These are phyloP conservation scores for Parasteatoda lunata DNA, from an alignment of 2,888 invertebrate species.

Conservation along the genomic window DNA sequence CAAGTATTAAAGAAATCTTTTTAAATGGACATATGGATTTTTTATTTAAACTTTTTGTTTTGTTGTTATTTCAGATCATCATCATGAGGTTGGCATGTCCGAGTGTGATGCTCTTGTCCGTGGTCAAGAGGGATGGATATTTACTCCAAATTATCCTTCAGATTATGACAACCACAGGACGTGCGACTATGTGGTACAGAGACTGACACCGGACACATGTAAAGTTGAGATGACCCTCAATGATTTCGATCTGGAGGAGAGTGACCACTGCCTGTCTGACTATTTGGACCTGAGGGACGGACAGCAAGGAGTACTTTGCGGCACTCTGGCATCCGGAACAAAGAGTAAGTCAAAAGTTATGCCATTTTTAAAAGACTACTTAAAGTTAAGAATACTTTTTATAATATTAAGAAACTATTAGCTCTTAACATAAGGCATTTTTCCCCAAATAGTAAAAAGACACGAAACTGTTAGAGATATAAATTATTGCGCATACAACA, in stretches of 20 bases:
- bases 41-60: no score
- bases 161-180: slow-evolving; percentile 62
- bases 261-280: slow-evolving; percentile 68
- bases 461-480: no score
- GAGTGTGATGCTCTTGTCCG: slow-evolving; percentile 66
- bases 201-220: slow-evolving; percentile 61
- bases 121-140: slow-evolving; percentile 68
- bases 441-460: no score
- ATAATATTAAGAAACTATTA: no score
- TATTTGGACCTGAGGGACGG: slow-evolving; percentile 69
- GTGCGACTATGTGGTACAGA: slow-evolving; percentile 66
- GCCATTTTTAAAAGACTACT: no score
- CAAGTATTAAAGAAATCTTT: no score
- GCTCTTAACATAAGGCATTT: no score
- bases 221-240: slow-evolving; percentile 67
- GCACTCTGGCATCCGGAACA: slow-evolving; percentile 68
- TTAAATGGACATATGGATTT: no score
- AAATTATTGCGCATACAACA: no score
- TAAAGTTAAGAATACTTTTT: no score
- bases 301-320: slow-evolving; percentile 66
- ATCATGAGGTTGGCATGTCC: slow-evolving; percentile 11
- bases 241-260: slow-evolving; percentile 70
- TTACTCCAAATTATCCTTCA: slow-evolving; percentile 69
- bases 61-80: background rate
- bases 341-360: slow-evolving; percentile 62